Conservation (phyloP, 2,888 invertebrate genomes). For the Scaptomyza reducta region DNA sequence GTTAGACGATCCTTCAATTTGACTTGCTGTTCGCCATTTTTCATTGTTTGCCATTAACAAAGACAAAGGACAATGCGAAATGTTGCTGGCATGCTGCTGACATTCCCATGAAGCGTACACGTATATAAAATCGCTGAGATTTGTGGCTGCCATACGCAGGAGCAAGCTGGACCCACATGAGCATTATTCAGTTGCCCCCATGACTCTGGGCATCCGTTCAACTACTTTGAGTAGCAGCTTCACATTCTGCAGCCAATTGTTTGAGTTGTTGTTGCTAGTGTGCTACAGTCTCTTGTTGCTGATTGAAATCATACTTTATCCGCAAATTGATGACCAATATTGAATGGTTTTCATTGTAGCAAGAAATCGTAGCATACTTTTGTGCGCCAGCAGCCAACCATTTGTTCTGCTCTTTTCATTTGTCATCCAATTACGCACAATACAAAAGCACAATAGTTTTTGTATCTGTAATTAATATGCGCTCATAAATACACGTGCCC, state of each 20-base stretch:
- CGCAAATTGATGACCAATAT: conserved; percentile 14
- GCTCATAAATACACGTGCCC: conserved; percentile 17
- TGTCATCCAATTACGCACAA: conserved; percentile 39
- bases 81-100: neutral
- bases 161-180: conserved; percentile 4
- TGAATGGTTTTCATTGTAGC: conserved; percentile 14
- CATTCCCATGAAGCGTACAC: conserved; percentile 13
- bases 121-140: conserved; percentile 35
- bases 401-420: conserved; percentile 36
- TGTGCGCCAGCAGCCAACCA: conserved; percentile 26
- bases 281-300: conserved; percentile 37
- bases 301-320: conserved; percentile 13
- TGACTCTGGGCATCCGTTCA: conserved; percentile 27
- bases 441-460: conserved; percentile 5
- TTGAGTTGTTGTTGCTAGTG: conserved; percentile 30
- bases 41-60: conserved; percentile 38
- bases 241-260: conserved; percentile 38
- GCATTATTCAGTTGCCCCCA: conserved; percentile 1
- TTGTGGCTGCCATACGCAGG: conserved; percentile 29
- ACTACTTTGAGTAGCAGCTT: conserved; percentile 46
- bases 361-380: conserved; percentile 55
- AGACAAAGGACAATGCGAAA: conserved; percentile 17
- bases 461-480: conserved; percentile 50
- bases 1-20: conserved; percentile 33
- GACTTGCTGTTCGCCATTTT: conserved; percentile 43